Evolutionary conservation across 2,113 vertebrate genomes (phyloP).

Genomic region (Octodon degus): DNA sequence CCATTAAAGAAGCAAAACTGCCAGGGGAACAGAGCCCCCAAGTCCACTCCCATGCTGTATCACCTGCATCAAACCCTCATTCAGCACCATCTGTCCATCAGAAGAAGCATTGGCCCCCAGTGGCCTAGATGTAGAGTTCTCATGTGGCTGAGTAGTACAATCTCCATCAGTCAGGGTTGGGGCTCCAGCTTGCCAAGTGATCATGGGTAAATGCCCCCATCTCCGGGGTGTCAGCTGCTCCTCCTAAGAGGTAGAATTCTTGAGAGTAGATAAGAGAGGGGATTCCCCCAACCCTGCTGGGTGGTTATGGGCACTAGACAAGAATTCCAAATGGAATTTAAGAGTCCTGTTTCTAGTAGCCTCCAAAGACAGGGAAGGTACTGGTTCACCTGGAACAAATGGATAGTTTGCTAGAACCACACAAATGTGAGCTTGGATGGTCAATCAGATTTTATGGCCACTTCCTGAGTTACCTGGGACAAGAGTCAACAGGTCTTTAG

Average conservation of each 20-base stretch:
- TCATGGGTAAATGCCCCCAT: background rate
- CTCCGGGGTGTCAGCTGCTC: background rate
- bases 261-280: background rate
- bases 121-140: slow-evolving; percentile 39
- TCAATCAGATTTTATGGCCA: background rate
- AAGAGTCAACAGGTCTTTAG: background rate
- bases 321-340: background rate
- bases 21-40: background rate
- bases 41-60: background rate
- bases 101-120: background rate
- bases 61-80: background rate
- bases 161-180: background rate
- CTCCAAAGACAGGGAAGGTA: background rate
- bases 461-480: background rate
- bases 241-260: background rate
- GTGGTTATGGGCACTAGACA: background rate
- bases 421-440: background rate
- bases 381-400: background rate
- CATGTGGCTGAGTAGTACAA: background rate
- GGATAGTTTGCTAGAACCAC: background rate
- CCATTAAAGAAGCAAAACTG: slow-evolving; percentile 31
- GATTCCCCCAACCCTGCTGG: background rate
- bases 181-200: background rate
- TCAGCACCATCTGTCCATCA: background rate
- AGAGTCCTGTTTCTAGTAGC: slow-evolving; percentile 20